Evolutionary conservation across 2,113 vertebrate genomes (phyloP), one percentile per base, ranked within the genome.

Genomic region (Elachura formosa): DNA sequence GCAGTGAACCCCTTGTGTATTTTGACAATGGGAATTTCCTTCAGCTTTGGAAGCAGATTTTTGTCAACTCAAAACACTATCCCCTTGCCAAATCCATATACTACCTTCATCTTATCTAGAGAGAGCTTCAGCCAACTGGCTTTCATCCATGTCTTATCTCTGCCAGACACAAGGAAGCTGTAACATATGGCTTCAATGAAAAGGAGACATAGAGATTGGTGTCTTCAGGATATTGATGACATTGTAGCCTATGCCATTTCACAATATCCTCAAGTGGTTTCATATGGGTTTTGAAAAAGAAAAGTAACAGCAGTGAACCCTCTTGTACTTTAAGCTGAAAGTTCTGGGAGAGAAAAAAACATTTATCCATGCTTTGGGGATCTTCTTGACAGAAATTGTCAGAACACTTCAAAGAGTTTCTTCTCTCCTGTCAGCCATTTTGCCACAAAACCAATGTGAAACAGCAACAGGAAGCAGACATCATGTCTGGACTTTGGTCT

Each of bases 81-180:
- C 92, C 11, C n/a, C 36, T 94, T 93, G 84, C 92, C 92, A 93
- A 94, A 94, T 31, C 56, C 56, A 22, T 94, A 77, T 21, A 68
- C 91, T 93, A 95, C 89, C 93, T 97, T 94, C 92, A 84, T 94
- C 78, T 96, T 96, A 94, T 96, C 93, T 93, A 75, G 81, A 84
- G 67, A 94, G 91, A 94, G 55, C 46, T 67, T 83, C 78, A 78
- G 89, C 81, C 75, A 95, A 92, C 85, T 96, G 92, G 94, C 95
- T 96, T 96, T 96, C 84, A 90, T 96, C 94, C 94, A 87, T 81
- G 54, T 90, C 93, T 97, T 96, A 95, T 96, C 94, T 94, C 89
- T 95, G 96, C 94, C 92, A 96, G 87, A 94, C 92, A 90, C 87
- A 88, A 95, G 91, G 92, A 97, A 96, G 89, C 77, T 84, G 72